These are phyloP conservation scores for Furcula furcula DNA, from an alignment of 2,888 invertebrate species.

Conservation along the genomic window DNA sequence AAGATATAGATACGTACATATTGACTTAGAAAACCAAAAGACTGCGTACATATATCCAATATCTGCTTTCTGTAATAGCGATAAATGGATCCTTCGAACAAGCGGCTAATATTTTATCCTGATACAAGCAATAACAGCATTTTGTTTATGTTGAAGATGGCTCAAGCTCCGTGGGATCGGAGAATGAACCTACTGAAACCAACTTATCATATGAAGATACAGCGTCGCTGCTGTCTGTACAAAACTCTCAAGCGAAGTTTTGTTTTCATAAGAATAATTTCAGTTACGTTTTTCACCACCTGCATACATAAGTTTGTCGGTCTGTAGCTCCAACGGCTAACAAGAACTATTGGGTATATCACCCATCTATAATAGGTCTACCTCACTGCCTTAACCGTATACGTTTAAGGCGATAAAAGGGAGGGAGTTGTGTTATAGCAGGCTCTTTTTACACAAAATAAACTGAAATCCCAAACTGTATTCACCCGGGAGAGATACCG, in stretches of 20 bases:
- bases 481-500: conserved; percentile 48
- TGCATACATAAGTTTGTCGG: no score
- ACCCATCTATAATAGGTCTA: conserved; percentile 35
- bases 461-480: conserved; percentile 39
- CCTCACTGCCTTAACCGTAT: neutral
- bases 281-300: no score
- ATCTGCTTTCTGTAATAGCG: conserved; percentile 25
- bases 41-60: conserved; percentile 10
- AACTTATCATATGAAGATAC: no score
- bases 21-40: conserved; percentile 1
- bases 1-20: no score
- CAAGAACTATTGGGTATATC: conserved; percentile 44
- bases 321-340: conserved; percentile 27
- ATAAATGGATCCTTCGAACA: conserved; percentile 45
- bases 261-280: no score
- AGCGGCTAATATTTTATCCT: conserved; percentile 56
- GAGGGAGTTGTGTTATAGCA: neutral
- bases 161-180: conserved; percentile 49
- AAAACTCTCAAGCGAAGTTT: no score
- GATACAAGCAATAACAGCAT: conserved; percentile 70
- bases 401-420: neutral
- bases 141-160: conserved; percentile 75
- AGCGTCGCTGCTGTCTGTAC: no score
- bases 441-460: conserved; percentile 18
- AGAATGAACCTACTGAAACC: no score